Base-by-base conservation (phyloP, 1,140 invertebrate species). In the Camponotus pennsylvanicus region DNA sequence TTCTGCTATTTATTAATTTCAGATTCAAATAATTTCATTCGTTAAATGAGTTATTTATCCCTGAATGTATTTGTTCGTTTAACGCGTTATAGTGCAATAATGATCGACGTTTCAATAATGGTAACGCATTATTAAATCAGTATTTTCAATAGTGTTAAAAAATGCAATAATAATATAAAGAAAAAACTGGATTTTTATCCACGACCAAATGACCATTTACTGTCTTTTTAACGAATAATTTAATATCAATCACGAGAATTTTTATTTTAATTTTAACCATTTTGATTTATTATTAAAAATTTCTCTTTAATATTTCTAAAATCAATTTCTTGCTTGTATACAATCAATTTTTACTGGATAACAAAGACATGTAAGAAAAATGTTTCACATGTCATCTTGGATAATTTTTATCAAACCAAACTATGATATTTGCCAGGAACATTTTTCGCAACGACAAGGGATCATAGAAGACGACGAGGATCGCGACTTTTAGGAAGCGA, bases 1-100 rank as follows among this genome's bases (percentile, higher is more conserved):
- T 87, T 88, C 49, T 40, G 37, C 55, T 78, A 57, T 67, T 18
- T 34, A 79, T 63, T 59, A 70, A 88, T 76, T 87, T n/a, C 55
- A 15, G n/a, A 69, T 59, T 66, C 52, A 67, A 87, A 70, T 64
- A 79, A 79, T 79, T 66, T 64, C 69, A 15, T 61, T 63, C 67
- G 52, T 73, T 64, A 80, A 84, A 79, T 61, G 27, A 86, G 42
- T 73, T 73, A 83, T 83, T 61, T 61, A 83, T 75, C 69, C 55
- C 5, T 73, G 21, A 42, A 57, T 21, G 40, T 18, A 82, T 61
- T 82, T 82, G 79, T 73, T 52, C 49, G 49, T 1, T 52, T 52
- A 73, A 73, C 32, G 6, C 55, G 18, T 32, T 52, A 18, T 82
- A 61, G 18, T 45, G 42, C 27, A 32, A 52, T 52, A 42, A 61